Evolutionary conservation across 2,113 vertebrate species (phyloP).

Genomic region (Sphaerodactylus townsendi): DNA sequence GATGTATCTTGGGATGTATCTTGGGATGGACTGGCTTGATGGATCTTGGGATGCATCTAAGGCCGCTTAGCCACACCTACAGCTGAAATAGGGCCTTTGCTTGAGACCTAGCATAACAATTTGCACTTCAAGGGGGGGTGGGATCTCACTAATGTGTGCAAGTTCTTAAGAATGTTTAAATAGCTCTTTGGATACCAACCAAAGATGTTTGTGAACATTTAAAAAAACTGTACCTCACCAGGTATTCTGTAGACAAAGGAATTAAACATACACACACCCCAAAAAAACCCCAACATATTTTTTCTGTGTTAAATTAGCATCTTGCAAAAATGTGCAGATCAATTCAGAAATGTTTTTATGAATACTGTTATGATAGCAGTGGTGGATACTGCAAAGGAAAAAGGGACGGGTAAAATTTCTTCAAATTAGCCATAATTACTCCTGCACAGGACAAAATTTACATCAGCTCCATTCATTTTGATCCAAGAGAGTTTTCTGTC

Average conservation of each 20-base stretch:
- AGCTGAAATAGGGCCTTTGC: not conserved
- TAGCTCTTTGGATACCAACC: not conserved
- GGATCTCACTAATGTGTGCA: not conserved
- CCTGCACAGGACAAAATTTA: not conserved
- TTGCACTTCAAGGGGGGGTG: not conserved
- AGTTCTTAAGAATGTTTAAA: not conserved
- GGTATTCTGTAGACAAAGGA: not conserved
- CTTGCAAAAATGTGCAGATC: not conserved
- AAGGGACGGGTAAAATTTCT: not conserved
- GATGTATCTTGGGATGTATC: not conserved
- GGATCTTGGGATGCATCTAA: not conserved
- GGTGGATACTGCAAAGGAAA: not conserved
- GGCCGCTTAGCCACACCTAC: not conserved
- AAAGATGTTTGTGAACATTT: not conserved
- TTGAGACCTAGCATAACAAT: not conserved
- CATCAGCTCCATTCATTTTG: not conserved
- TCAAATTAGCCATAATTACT: not conserved
- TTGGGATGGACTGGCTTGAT: not conserved
- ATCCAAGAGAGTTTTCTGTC: not conserved
- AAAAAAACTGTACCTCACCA: not conserved
- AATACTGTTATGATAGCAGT: slow-evolving; percentile 13
- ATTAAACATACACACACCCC: too few species aligned
- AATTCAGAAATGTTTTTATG: not conserved
- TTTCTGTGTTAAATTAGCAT: not conserved
- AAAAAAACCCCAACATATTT: not conserved